phyloP scores from a whole-genome alignment of 2,888 invertebrate species.

The Acronicta alni region DNA sequence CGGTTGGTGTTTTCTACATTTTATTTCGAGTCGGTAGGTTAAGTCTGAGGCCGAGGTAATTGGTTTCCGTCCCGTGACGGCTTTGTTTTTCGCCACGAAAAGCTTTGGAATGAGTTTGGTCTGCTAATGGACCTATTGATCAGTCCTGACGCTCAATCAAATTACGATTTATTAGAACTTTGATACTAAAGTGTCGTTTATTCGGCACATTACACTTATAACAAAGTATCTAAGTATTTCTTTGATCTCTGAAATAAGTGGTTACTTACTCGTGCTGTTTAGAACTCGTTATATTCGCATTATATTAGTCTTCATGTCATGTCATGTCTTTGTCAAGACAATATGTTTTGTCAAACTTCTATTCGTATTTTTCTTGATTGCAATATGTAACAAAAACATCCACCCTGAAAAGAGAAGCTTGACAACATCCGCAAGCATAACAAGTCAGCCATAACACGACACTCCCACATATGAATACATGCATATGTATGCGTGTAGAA shows the following conservation, averaged over 20 bases:
- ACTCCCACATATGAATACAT: slow-evolving; percentile 43
- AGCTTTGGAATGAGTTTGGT: slow-evolving; percentile 28
- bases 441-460: slow-evolving; percentile 28
- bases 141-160: slow-evolving; percentile 22
- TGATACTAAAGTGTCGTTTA: slow-evolving; percentile 14
- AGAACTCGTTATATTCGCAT: too few species aligned
- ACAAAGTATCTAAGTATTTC: neutral
- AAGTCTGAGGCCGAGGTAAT: slow-evolving; percentile 49
- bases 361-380: slow-evolving; percentile 29
- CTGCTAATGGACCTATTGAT: slow-evolving; percentile 46
- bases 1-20: slow-evolving; percentile 50
- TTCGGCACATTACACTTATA: neutral
- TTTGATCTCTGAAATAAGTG: too few species aligned
- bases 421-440: slow-evolving; percentile 23
- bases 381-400: slow-evolving; percentile 42
- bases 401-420: slow-evolving; percentile 8
- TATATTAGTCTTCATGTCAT: neutral
- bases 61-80: slow-evolving; percentile 48
- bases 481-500: slow-evolving; percentile 38
- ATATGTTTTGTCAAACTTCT: slow-evolving; percentile 15
- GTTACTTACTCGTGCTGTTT: too few species aligned
- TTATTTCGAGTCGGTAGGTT: slow-evolving; percentile 52
- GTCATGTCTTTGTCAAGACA: neutral
- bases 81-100: slow-evolving; percentile 51
- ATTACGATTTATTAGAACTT: slow-evolving; percentile 8